phyloP scores from a whole-genome alignment of 2,797 vertebrate species.

The Artibeus lituratus region DNA sequence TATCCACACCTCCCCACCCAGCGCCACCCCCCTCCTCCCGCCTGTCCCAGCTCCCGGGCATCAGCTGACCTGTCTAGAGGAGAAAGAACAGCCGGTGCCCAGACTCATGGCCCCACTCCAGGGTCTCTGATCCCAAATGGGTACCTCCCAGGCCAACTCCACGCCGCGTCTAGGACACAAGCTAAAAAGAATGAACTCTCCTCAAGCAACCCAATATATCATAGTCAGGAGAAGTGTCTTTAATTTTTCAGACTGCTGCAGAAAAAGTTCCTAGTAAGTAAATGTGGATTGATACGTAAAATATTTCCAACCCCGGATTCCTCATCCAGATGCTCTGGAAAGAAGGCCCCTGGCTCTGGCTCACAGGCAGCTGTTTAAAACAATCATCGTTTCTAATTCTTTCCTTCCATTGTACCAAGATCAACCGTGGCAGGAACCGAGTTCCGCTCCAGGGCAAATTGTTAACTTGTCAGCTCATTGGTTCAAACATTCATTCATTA shows the following conservation, averaged over 20 bases:
- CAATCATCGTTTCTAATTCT: constrained; percentile 45
- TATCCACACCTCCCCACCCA: neutral
- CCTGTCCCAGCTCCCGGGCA: neutral
- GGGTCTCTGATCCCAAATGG: neutral
- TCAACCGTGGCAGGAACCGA: neutral
- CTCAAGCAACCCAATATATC: neutral
- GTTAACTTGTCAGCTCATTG: neutral
- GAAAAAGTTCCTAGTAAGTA: constrained; percentile 23
- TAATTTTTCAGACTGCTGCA: neutral
- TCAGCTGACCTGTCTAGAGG: neutral
- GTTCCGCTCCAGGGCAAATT: neutral
- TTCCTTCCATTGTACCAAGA: constrained; percentile 35
- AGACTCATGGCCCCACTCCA: neutral
- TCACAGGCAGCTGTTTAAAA: neutral
- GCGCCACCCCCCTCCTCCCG: neutral
- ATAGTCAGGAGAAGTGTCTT: neutral
- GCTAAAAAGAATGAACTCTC: neutral
- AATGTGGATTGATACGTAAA: neutral
- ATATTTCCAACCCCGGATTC: neutral
- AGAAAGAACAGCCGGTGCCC: neutral
- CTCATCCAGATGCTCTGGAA: neutral
- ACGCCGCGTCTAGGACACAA: neutral
- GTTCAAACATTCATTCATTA: neutral
- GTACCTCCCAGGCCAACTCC: neutral
- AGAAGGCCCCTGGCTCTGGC: neutral